Base-by-base conservation (phyloP, 2,797 vertebrate genomes). In the Macrochelys suwanniensis region DNA sequence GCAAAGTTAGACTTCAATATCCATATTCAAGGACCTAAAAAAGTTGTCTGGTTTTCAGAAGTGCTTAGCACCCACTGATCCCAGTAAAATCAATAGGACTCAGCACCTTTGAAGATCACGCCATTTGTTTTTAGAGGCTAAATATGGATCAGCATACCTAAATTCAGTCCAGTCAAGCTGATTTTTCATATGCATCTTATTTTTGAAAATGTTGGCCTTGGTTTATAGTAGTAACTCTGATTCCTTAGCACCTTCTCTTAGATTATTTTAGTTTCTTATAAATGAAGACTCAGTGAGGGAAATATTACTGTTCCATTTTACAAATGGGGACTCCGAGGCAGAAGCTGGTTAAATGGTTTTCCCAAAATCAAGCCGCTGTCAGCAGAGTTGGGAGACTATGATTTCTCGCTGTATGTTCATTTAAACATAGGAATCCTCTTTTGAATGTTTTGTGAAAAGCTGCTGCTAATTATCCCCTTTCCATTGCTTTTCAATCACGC, bases 361-460 rank as follows among this genome's bases (percentile, higher is more conserved):
- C 80, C 92, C 65, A 76, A 56, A 80, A 92, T 56, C 53, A 51
- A 59, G 47, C 10, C 13, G 5, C 19, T 71, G 5, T 71, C 10
- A 71, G n/a, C 59, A 96, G 82, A 82, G 42, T n/a, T 93, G 59
- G 45, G 90, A 95, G 92, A 17, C n/a, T 42, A 2, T 9, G 90
- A 87, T 7, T 80, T 80, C 53, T 91, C 80, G 26, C 59, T 4
- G 51, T 93, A 28, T 31, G 57, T 45, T 88, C 25, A 11, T 77
- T 61, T 80, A 80, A 91, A 87, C 13, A 57, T 15, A 65, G 37
- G 37, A 85, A 81, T 61, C 25, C 90, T 31, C 51, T 61, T 51
- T 50, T 81, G 26, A 71, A 50, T 31, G 37, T 93, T 89, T 5
- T n/a, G 21, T 57, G 59, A 47, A 15, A 92, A 85, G 25, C 11